These are phyloP conservation scores for Micromesistius poutassou DNA, from an alignment of 2,797 vertebrate genomes.

Conservation along the genomic window DNA sequence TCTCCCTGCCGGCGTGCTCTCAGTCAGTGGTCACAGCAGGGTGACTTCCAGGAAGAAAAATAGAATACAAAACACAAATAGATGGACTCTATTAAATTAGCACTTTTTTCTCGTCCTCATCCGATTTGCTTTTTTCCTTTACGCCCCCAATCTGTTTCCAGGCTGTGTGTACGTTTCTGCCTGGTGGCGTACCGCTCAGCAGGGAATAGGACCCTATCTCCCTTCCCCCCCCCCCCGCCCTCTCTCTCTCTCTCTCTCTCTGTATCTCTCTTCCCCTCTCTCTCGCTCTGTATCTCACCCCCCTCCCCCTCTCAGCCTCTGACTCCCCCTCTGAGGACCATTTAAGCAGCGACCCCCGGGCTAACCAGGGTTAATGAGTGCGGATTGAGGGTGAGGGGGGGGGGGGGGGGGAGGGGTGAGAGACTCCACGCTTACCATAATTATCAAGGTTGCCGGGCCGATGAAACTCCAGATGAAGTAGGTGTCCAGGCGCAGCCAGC, in stretches of 20 bases:
- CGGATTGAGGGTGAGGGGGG: conserved; percentile 15
- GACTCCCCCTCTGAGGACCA: conserved; percentile 54
- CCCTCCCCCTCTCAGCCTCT: too few species aligned
- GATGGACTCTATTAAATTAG: not conserved
- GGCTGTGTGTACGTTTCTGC: conserved; percentile 45
- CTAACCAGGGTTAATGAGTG: conserved; percentile 83
- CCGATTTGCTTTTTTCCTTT: conserved; percentile 29
- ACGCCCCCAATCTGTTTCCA: conserved; percentile 60
- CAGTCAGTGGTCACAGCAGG: conserved; percentile 44
- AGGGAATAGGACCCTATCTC: conserved; percentile 47
- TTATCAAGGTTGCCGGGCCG: conserved; percentile 98
- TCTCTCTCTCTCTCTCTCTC: too few species aligned
- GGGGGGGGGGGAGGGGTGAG: not conserved
- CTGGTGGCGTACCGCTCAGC: conserved; percentile 55
- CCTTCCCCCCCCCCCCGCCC: conserved; percentile 10
- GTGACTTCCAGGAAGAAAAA: conserved; percentile 45
- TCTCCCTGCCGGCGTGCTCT: conserved; percentile 30
- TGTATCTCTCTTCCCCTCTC: conserved; percentile 28
- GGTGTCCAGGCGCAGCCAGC: conserved; percentile 98
- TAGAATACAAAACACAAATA: conserved; percentile 28
- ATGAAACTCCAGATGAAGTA: conserved; percentile 99
- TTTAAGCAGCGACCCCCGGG: conserved; percentile 78
- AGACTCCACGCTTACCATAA: conserved; percentile 85
- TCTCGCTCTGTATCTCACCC: conserved; percentile 20
- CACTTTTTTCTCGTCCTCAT: not conserved